phyloP scores from a whole-genome alignment of 2,888 invertebrate species.

The Limenitis arthemis region DNA sequence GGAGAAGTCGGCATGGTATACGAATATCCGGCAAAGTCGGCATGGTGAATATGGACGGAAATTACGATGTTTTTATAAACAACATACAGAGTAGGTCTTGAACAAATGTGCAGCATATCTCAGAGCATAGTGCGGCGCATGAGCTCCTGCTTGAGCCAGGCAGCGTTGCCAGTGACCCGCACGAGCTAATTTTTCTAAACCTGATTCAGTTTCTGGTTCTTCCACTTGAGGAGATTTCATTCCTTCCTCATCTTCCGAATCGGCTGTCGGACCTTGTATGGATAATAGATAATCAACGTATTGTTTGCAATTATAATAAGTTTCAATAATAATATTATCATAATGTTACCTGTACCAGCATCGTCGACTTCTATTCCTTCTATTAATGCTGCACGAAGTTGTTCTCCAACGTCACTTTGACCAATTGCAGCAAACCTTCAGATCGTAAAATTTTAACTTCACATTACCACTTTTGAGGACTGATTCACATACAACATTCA shows the following conservation, averaged over 20 bases:
- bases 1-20: too few species aligned
- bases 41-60: neutral
- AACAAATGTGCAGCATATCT: conserved; percentile 55
- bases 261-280: conserved; percentile 31
- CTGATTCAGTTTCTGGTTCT: conserved; percentile 28
- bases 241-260: conserved; percentile 44
- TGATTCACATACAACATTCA: too few species aligned
- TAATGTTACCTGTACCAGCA: conserved; percentile 4
- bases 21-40: too few species aligned
- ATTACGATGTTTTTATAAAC: neutral
- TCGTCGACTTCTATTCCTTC: conserved; percentile 45
- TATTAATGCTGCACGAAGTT: conserved; percentile 49
- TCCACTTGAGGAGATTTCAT: conserved; percentile 23
- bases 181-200: conserved; percentile 54
- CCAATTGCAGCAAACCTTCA: conserved; percentile 59
- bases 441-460: neutral
- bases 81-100: conserved; percentile 48
- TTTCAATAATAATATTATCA: neutral
- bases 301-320: neutral
- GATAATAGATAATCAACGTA: too few species aligned
- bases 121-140: conserved; percentile 58
- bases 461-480: too few species aligned
- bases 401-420: conserved; percentile 61
- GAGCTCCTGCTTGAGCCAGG: conserved; percentile 50
- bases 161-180: conserved; percentile 64